Evolutionary conservation across 2,113 vertebrate genomes (phyloP).

Genomic region (Rhinichthys klamathensis): DNA sequence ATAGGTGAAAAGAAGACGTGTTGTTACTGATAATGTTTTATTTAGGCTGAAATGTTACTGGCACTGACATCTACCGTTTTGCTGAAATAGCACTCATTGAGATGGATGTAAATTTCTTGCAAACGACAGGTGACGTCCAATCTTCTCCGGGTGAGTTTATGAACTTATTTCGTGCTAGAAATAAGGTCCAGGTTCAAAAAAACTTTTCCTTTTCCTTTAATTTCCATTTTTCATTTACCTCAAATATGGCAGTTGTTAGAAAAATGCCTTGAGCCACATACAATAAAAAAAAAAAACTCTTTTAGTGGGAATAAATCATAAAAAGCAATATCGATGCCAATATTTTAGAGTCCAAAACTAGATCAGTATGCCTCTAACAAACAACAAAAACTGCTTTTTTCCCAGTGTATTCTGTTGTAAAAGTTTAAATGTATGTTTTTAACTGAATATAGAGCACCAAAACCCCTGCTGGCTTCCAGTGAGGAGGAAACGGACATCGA

Average conservation of each 20-base stretch:
- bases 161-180: not conserved
- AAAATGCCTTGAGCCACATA: not conserved
- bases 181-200: slow-evolving; percentile 8
- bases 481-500: slow-evolving; percentile 11
- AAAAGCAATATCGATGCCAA: not conserved
- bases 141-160: not conserved
- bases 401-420: not conserved
- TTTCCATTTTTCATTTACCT: not conserved
- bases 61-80: not conserved
- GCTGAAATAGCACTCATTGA: slow-evolving; percentile 1
- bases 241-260: slow-evolving; percentile 2
- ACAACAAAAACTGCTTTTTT: not conserved
- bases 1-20: not conserved
- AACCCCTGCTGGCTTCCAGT: slow-evolving; percentile 9
- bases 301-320: not conserved
- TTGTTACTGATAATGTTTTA: slow-evolving; percentile 16
- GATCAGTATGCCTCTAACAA: not conserved
- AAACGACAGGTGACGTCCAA: not conserved
- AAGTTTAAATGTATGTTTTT: slow-evolving; percentile 12
- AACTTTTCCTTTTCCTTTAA: not conserved
- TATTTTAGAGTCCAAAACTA: slow-evolving; percentile 10
- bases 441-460: slow-evolving; percentile 16
- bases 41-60: slow-evolving; percentile 7
- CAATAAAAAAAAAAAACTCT: not conserved
- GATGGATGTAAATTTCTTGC: slow-evolving; percentile 1